Percentiles rank a stretch among this genome's conserved stretches.
Evolutionary conservation across 2,113 vertebrate genomes (phyloP).

Genomic region (Struthidea cinerea): DNA sequence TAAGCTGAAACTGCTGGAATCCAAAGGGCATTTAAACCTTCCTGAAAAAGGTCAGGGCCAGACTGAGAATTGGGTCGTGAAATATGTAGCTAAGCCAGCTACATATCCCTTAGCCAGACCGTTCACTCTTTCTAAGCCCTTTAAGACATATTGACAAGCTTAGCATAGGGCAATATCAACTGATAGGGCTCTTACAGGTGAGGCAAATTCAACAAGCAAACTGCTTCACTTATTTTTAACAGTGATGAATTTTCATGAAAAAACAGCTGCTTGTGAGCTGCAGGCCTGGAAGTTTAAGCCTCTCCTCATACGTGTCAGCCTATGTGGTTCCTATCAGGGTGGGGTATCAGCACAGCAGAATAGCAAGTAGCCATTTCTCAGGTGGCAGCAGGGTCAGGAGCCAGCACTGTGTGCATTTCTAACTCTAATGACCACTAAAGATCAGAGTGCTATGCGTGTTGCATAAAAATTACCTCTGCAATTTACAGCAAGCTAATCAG

Average conservation of each 20-base stretch:
- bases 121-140: background rate
- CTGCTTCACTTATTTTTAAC: background rate
- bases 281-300: background rate
- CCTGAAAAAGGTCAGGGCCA: background rate
- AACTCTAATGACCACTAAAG: background rate
- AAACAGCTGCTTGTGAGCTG: background rate
- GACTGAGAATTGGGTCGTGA: background rate
- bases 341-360: background rate
- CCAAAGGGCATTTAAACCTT: background rate
- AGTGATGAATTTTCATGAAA: background rate
- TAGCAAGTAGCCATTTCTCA: background rate
- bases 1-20: background rate
- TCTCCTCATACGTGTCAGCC: background rate
- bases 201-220: background rate
- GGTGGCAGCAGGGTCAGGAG: background rate
- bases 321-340: background rate
- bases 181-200: background rate
- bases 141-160: background rate
- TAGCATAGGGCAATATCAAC: background rate
- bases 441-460: background rate
- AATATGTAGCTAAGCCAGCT: background rate
- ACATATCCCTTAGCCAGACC: background rate
- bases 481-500: conserved; percentile 25
- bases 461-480: background rate
- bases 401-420: background rate